Conservation (phyloP, 2,797 vertebrate genomes). For the Eutrigla gurnardus region DNA sequence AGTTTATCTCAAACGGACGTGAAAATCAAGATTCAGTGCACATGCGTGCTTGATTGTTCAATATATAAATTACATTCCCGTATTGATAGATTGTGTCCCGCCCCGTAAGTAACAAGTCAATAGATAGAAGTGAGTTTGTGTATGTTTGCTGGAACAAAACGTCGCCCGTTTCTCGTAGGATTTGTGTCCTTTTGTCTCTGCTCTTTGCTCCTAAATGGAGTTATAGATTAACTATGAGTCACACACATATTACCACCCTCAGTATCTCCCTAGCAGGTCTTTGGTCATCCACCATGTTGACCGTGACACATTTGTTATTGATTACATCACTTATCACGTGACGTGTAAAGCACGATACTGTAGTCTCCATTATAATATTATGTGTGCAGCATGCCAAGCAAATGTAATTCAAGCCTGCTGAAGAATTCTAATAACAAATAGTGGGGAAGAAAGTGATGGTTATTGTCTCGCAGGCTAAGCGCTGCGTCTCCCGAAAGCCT, state of each 20-base stretch:
- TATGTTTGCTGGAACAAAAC: slow-evolving; percentile 3
- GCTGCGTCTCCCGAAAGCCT: slow-evolving; percentile 34
- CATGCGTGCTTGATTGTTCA: not conserved
- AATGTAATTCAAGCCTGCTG: slow-evolving; percentile 7
- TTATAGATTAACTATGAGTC: slow-evolving; percentile 68
- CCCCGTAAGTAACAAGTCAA: slow-evolving; percentile 16
- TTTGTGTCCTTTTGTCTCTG: slow-evolving; percentile 32
- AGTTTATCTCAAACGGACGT: not conserved
- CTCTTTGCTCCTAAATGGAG: slow-evolving; percentile 41
- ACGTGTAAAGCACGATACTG: not conserved
- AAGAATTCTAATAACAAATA: not conserved
- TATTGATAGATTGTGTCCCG: slow-evolving; percentile 24
- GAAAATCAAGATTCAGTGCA: not conserved
- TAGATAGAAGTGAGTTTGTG: slow-evolving; percentile 10
- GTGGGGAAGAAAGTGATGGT: slow-evolving; percentile 32
- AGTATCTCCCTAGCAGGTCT: slow-evolving; percentile 1
- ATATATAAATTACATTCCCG: slow-evolving; percentile 8
- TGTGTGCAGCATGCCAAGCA: not conserved
- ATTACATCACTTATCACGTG: not conserved
- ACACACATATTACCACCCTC: slow-evolving; percentile 10
- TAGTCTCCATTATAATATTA: not conserved
- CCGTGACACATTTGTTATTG: slow-evolving; percentile 22
- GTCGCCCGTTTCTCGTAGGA: slow-evolving; percentile 12
- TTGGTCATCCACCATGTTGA: slow-evolving; percentile 27
- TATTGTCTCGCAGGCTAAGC: slow-evolving; percentile 31